A percentile compares a stretch with the other conserved stretches of the same genome.
These are phyloP conservation scores for Cardinalis cardinalis DNA, from an alignment of 2,113 vertebrate genomes.

Conservation along the genomic window DNA sequence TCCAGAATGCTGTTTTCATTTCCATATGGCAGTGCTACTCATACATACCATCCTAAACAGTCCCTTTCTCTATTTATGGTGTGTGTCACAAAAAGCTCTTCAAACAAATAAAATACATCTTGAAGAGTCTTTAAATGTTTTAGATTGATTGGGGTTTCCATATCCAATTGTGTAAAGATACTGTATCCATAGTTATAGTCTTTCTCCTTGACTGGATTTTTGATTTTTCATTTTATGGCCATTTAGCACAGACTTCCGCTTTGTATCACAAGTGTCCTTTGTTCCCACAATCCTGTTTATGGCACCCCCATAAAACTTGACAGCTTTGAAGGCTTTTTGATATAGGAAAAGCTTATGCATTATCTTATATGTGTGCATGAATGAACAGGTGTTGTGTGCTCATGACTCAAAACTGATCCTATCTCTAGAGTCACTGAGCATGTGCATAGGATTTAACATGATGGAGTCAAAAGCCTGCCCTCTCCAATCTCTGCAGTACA, in stretches of 20 bases:
- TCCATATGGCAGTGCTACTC: not conserved
- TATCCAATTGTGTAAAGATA: not conserved
- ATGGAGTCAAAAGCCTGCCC: not conserved
- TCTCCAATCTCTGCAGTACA: not conserved
- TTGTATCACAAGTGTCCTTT: not conserved
- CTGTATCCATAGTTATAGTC: not conserved
- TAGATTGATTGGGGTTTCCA: not conserved
- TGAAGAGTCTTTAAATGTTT: not conserved
- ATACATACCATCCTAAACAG: not conserved
- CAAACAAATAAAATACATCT: not conserved
- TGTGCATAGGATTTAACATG: rapidly evolving
- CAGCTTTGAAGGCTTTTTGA: not conserved
- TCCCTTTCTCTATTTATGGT: not conserved
- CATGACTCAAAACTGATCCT: not conserved
- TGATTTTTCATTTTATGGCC: not conserved
- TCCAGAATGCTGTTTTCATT: not conserved
- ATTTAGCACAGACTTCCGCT: not conserved
- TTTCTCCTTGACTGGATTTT: not conserved
- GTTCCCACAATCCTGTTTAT: not conserved
- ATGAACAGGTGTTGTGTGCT: not conserved
- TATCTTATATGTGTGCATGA: not conserved
- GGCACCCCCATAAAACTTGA: not conserved
- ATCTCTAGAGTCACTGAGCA: not conserved
- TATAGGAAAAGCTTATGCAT: not conserved
- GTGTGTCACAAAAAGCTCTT: not conserved